Percentiles rank a stretch among this genome's conserved stretches.
Conservation (phyloP, 2,113 vertebrate genomes). For the Lagenorhynchus albirostris region DNA sequence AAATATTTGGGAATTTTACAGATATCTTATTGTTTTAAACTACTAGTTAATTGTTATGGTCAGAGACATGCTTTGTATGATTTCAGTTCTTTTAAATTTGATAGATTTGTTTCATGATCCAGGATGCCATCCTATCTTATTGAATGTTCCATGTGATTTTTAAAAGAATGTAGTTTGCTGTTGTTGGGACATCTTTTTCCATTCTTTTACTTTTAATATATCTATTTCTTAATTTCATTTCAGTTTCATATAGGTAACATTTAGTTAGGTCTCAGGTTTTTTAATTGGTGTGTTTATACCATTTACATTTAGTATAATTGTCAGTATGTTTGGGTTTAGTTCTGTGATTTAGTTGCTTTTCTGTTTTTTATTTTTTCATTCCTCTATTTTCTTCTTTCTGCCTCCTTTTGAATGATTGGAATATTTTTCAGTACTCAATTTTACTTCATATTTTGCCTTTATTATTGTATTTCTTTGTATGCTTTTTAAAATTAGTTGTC, state of each 20-base stretch:
- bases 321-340: not conserved
- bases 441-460: not conserved
- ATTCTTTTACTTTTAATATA: not conserved
- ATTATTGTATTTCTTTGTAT: not conserved
- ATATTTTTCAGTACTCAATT: not conserved
- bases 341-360: not conserved
- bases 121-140: not conserved
- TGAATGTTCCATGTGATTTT: not conserved
- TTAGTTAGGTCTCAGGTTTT: not conserved
- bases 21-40: not conserved
- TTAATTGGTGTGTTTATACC: not conserved
- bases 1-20: not conserved
- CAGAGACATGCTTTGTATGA: not conserved
- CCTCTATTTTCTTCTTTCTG: not conserved
- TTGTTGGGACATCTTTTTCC: not conserved
- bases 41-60: not conserved
- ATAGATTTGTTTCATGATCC: not conserved
- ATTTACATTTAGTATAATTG: not conserved
- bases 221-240: not conserved
- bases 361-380: not conserved
- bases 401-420: not conserved
- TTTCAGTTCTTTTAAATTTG: not conserved
- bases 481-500: not conserved
- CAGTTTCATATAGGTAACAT: not conserved
- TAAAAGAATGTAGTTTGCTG: not conserved